Evolutionary conservation across 2,797 vertebrate genomes (phyloP).

Genomic region (Buceros bicornis): DNA sequence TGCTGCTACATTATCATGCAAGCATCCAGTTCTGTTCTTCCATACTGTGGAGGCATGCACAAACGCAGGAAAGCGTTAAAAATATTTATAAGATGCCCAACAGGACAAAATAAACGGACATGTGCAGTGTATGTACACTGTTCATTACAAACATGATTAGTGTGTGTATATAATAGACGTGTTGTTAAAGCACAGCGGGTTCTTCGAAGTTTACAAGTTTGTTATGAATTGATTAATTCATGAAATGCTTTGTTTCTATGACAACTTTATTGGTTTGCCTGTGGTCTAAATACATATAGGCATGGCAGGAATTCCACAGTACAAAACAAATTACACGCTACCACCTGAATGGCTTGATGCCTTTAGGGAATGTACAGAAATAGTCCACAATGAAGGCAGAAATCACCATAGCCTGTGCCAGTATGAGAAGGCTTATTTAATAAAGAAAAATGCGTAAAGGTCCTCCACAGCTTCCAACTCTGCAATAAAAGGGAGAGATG

Average conservation of each 20-base stretch:
- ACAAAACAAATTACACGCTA: slow-evolving; percentile 83
- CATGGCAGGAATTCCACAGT: slow-evolving; percentile 82
- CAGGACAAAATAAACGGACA: slow-evolving; percentile 68
- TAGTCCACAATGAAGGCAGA: slow-evolving; percentile 73
- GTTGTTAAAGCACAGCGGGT: slow-evolving; percentile 76
- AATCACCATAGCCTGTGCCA: slow-evolving; percentile 63
- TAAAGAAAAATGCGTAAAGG: slow-evolving; percentile 76
- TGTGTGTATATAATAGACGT: slow-evolving; percentile 71
- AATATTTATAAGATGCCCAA: slow-evolving; percentile 73
- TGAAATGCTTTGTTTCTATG: slow-evolving; percentile 87
- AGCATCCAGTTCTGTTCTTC: slow-evolving; percentile 64
- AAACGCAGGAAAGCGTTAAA: slow-evolving; percentile 57
- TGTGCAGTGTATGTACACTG: slow-evolving; percentile 42
- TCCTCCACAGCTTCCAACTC: slow-evolving; percentile 57
- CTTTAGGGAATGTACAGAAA: slow-evolving; percentile 79
- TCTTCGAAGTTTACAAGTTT: slow-evolving; percentile 82
- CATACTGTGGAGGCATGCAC: slow-evolving; percentile 48
- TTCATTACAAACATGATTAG: slow-evolving; percentile 77
- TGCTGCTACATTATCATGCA: slow-evolving; percentile 58
- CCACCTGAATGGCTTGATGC: slow-evolving; percentile 78
- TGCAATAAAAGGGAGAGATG: slow-evolving; percentile 57
- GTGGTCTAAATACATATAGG: slow-evolving; percentile 85
- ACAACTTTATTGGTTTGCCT: slow-evolving; percentile 86
- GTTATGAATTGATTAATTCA: slow-evolving; percentile 86
- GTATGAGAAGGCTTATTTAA: slow-evolving; percentile 69